phyloP scores from a whole-genome alignment of 1,140 invertebrate genomes.

The Delia radicum region DNA sequence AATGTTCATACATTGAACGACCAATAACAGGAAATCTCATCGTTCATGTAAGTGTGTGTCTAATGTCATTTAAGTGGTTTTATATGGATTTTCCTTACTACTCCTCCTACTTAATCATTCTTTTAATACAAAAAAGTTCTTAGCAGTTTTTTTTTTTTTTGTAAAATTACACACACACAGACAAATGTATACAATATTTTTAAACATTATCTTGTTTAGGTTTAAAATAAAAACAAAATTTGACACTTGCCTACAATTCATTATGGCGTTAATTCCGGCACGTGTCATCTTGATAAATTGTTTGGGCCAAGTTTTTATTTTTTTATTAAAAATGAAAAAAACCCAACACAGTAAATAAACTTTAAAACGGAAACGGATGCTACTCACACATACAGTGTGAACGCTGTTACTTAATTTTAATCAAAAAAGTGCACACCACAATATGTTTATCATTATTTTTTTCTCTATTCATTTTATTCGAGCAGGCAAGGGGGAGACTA shows the following conservation, averaged over 20 bases:
- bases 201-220: background rate
- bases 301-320: background rate
- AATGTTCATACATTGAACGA: background rate
- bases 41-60: background rate
- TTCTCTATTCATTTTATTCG: too few relatives aligned
- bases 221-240: background rate
- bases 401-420: background rate
- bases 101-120: background rate
- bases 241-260: conserved; percentile 30
- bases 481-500: too few relatives aligned
- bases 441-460: background rate
- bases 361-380: conserved; percentile 16
- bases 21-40: background rate
- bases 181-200: background rate
- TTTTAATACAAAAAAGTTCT: background rate
- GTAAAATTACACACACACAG: background rate
- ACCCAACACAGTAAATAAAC: background rate
- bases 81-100: background rate
- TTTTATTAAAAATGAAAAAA: background rate
- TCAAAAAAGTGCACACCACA: background rate
- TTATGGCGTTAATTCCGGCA: conserved; percentile 32
- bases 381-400: conserved; percentile 12
- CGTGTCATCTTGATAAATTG: conserved; percentile 33
- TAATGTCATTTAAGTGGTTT: conserved; percentile 10
- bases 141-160: too few relatives aligned